phyloP scores from a whole-genome alignment of 2,888 invertebrate genomes.

The Sminthurides aquaticus region DNA sequence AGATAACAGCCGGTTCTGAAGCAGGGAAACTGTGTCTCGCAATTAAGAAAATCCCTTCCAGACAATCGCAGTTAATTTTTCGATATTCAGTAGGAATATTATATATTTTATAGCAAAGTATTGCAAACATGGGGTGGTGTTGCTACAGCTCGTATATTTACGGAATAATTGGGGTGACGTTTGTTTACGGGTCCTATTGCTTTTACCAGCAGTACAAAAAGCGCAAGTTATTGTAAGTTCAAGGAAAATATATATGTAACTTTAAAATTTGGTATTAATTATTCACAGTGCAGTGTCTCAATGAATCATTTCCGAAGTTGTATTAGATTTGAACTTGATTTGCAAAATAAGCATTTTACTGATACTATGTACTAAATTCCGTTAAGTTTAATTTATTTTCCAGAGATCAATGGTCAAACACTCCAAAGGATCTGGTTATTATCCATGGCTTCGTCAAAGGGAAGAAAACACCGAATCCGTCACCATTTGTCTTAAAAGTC shows the following conservation, averaged over 20 bases:
- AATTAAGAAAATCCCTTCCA: too few relatives aligned
- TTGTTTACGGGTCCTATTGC: background rate
- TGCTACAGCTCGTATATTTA: background rate
- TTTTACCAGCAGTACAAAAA: background rate
- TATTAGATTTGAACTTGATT: too few relatives aligned
- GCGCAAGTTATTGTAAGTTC: background rate
- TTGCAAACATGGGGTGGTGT: background rate
- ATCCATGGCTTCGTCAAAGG: constrained; percentile 14
- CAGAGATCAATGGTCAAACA: constrained; percentile 19
- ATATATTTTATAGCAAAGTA: background rate
- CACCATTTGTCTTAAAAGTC: constrained; percentile 34
- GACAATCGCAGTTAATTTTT: too few relatives aligned
- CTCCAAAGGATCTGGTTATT: constrained; percentile 22
- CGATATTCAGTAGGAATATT: too few relatives aligned
- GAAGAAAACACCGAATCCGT: constrained; percentile 21
- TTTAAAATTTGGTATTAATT: background rate
- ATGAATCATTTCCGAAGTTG: too few relatives aligned
- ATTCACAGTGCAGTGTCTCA: too few relatives aligned
- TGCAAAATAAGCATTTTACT: too few relatives aligned
- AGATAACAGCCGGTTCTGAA: too few relatives aligned
- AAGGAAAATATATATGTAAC: too few relatives aligned
- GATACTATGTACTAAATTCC: background rate
- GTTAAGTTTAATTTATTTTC: background rate
- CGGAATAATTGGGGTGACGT: background rate
- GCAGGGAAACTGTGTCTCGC: too few relatives aligned